Evolutionary conservation across 2,797 vertebrate species (phyloP), one percentile per base, ranked within the genome.

Genomic region (Crenuchus spilurus): DNA sequence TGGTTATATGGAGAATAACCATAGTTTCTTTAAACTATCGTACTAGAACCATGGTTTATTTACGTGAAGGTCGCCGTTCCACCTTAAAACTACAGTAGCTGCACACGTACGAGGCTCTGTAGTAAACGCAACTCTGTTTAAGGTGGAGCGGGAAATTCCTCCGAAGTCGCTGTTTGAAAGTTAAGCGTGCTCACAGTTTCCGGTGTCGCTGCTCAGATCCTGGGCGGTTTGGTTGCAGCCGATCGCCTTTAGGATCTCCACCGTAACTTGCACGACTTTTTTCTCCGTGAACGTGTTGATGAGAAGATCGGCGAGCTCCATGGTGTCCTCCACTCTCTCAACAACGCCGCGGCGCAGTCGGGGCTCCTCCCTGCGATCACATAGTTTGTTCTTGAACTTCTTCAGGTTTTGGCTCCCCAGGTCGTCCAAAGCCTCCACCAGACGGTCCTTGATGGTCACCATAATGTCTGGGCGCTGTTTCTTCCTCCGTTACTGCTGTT

Each of bases 251-350:
- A 86, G 46, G 1, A 72, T n/a, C 0, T 80, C 49, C 2, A 76
- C 0, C 0, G 78, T 42, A 0, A 84, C 54, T 6, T 9, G 0
- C 6, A 61, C 14, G 0, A 78, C 81, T 0, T 8, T 3, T 0
- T 0, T 1, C 4, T 26, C 39, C 0, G 83, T 84, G 60, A 73
- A 80, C 0, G 66, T 63, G 18, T 18, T 64, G 1, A 80, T 52
- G n/a, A 86, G 35, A 2, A 69, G 2, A 1, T 79, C 67, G 0
- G 54, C 54, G 6, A 84, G 52, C 2, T 74, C 74, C 4, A 71
- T 0, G 0, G 10, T 18, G 1, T 39, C 13, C 5, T 51, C 9
- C 5, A 24, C 16, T 16, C 57, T 41, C 13, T 80, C 71, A 7
- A 83, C 3, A 0, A 6, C 14, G 9, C 16, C 61, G 9, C 22